Evolutionary conservation across 2,888 invertebrate species (phyloP).

Genomic region (Pyralis farinalis): DNA sequence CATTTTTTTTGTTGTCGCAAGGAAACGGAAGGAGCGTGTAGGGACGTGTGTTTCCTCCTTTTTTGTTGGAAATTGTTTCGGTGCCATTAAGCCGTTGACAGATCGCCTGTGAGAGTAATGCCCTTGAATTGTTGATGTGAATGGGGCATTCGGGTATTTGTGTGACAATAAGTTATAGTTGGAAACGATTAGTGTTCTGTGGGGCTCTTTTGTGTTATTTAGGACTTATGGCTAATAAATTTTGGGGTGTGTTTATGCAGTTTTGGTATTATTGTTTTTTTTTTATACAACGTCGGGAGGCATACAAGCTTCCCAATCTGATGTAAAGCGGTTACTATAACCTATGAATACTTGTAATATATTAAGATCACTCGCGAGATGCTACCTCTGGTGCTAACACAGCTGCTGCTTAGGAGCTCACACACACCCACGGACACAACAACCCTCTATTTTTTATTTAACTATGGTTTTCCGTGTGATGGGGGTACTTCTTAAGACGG

Average conservation of each 20-base stretch:
- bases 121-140: conserved; percentile 54
- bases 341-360: no score
- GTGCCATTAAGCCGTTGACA: conserved; percentile 79
- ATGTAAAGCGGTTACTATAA: no score
- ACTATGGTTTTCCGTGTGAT: no score
- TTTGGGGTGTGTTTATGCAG: conserved; percentile 9
- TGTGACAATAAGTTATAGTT: conserved; percentile 45
- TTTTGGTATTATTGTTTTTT: no score
- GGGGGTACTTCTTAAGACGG: no score
- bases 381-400: no score
- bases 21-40: conserved; percentile 70
- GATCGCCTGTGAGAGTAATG: conserved; percentile 72
- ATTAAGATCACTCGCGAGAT: no score
- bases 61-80: conserved; percentile 80
- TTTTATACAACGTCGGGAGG: no score
- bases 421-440: no score
- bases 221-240: conserved; percentile 1
- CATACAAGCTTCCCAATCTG: no score
- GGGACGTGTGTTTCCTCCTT: conserved; percentile 75
- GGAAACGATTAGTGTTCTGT: conserved; percentile 32
- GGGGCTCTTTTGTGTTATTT: background rate
- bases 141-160: conserved; percentile 43
- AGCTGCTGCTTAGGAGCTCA: no score
- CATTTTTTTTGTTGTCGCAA: conserved; percentile 63
- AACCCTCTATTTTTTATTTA: no score